phyloP scores from a whole-genome alignment of 2,113 vertebrate genomes.

The Megatriorchis doriae region DNA sequence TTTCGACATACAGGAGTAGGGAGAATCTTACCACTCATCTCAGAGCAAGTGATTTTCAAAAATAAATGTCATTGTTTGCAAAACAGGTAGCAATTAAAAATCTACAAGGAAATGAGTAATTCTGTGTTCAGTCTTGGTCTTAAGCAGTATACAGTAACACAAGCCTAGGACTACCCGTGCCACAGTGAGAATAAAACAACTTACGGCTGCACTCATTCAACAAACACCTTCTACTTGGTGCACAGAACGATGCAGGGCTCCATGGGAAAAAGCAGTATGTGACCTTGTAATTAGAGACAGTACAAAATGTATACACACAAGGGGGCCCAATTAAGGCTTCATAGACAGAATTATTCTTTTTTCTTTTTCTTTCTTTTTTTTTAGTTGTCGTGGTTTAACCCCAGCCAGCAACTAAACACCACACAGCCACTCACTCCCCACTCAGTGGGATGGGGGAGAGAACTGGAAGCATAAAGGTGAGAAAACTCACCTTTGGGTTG shows the following conservation, averaged over 20 bases:
- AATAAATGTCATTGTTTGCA: neutral
- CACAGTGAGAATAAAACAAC: constrained; percentile 26
- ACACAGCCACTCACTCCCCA: too few relatives aligned
- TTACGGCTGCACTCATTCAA: constrained; percentile 14
- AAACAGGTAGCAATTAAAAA: neutral
- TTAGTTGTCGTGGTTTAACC: neutral
- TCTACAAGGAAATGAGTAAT: neutral
- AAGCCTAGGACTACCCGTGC: neutral
- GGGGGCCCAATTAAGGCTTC: constrained; percentile 53
- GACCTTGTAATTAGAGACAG: constrained; percentile 47
- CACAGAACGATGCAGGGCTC: constrained; percentile 26
- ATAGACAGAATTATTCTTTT: neutral
- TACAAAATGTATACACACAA: constrained; percentile 51
- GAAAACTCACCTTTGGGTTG: too few relatives aligned
- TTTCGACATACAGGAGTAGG: neutral
- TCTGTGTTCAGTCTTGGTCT: neutral
- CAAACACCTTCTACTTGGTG: constrained; percentile 32
- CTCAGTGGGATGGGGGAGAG: too few relatives aligned
- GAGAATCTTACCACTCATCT: neutral
- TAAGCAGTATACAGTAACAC: neutral
- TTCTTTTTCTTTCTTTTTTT: neutral
- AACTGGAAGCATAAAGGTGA: too few relatives aligned
- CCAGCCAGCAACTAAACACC: too few relatives aligned
- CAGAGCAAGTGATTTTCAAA: rapidly evolving
- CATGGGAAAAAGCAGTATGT: constrained; percentile 46